These are phyloP conservation scores for Nerophis lumbriciformis DNA, from an alignment of 2,113 vertebrate genomes.

Conservation along the genomic window DNA sequence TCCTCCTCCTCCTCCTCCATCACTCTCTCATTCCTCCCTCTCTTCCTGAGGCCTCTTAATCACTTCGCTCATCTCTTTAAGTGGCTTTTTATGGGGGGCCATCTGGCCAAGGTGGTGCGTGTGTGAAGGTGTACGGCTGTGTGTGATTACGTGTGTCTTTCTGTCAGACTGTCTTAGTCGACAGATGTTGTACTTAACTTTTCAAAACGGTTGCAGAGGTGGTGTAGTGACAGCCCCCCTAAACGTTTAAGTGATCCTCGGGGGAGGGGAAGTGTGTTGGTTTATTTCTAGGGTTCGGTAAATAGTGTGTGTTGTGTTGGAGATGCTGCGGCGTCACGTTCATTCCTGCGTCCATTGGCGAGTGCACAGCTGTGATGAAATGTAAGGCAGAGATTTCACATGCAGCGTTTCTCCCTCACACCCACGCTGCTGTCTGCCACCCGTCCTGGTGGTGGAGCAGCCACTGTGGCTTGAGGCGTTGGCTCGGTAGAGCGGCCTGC, in stretches of 20 bases:
- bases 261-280: conserved; percentile 4
- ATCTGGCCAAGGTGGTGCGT: conserved; percentile 72
- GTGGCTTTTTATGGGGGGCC: conserved; percentile 72
- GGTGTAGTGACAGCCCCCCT: conserved; percentile 29
- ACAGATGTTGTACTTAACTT: conserved; percentile 66
- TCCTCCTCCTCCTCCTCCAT: conserved; percentile 58
- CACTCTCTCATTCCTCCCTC: conserved; percentile 61
- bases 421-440: conserved; percentile 62
- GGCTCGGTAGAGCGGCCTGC: conserved; percentile 69
- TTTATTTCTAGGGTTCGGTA: conserved; percentile 13
- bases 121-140: conserved; percentile 57
- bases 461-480: conserved; percentile 62
- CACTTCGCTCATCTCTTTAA: conserved; percentile 74
- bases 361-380: conserved; percentile 64
- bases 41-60: conserved; percentile 71
- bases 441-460: conserved; percentile 56
- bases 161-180: conserved; percentile 44
- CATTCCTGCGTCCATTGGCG: conserved; percentile 46
- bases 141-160: conserved; percentile 54
- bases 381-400: conserved; percentile 50
- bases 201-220: conserved; percentile 32
- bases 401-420: conserved; percentile 54
- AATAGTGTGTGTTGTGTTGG: conserved; percentile 14
- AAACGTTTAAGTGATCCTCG: conserved; percentile 34
- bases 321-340: conserved; percentile 36